Evolutionary conservation across 2,113 vertebrate species (phyloP).

Genomic region (Pterocles gutturalis): DNA sequence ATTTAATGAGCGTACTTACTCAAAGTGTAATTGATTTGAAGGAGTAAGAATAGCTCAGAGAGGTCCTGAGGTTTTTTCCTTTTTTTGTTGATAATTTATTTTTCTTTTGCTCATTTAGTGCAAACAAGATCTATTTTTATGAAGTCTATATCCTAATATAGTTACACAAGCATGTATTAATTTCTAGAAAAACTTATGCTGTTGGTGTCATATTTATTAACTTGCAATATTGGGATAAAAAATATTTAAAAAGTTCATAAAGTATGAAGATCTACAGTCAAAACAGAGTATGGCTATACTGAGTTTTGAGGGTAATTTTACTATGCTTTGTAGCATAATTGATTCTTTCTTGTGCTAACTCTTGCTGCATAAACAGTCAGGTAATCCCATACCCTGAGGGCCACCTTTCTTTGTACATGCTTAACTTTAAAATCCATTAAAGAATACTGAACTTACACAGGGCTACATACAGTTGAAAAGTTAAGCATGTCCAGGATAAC

Average conservation of each 20-base stretch:
- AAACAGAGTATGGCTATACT: neutral
- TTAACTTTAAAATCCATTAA: neutral
- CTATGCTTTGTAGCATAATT: neutral
- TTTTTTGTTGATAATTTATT: neutral
- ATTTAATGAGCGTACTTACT: neutral
- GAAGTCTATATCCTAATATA: neutral
- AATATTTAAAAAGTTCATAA: neutral
- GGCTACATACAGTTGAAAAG: neutral
- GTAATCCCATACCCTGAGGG: neutral
- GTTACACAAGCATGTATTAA: neutral
- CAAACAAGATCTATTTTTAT: neutral
- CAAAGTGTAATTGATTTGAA: neutral
- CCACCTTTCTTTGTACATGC: neutral
- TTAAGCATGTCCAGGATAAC: neutral
- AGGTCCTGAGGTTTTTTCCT: rapidly evolving
- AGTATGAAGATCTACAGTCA: neutral
- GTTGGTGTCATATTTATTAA: neutral
- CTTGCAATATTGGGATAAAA: neutral
- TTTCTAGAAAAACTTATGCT: neutral
- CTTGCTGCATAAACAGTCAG: neutral
- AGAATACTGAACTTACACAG: neutral
- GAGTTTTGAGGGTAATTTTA: neutral
- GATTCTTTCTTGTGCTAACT: neutral
- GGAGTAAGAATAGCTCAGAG: neutral
- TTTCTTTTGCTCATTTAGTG: neutral